Evolutionary conservation across 2,113 vertebrate species (phyloP), one percentile per base, ranked within the genome.

Genomic region (Eolophus roseicapilla): DNA sequence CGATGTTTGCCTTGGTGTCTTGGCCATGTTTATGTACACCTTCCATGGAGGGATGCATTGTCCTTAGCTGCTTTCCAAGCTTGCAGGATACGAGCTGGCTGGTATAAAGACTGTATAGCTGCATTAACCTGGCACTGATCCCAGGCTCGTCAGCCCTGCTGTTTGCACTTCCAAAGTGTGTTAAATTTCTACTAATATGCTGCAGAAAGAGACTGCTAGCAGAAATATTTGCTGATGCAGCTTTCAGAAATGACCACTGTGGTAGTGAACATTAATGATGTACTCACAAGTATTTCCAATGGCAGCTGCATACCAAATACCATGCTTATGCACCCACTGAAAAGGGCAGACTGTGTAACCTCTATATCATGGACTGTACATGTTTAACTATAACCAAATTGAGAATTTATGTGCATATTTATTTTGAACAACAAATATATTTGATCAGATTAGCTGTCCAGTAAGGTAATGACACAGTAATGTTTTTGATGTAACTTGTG

Each of bases 211-310:
- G 46, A 33, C 55, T 91, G 81, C 52, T 63, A 59, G 74, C 55
- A 91, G 84, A 89, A 95, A 53, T 57, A 91, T 79, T 89, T 95
- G 89, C 86, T 92, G 83, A 95, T 59, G 28, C 60, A 92, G 91
- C 89, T 92, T 80, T 73, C 86, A 92, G 83, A 85, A 95, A 68
- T 86, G 64, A 64, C 86, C 84, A 47, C 35, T 69, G 69, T 57
- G 37, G 69, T n/a, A 47, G 0, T 64, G 83, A 68, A 86, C 77
- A 33, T 62, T 63, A 63, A 93, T 0, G 8, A 77, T 1, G 10
- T 41, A 27, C 69, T 91, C 86, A 31, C 16, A 64, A 86, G n/a
- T 41, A 25, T 74, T 80, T 79, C 31, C 55, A 93, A 8, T 6
- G 88, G 73, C 79, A 81, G 31, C 90, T 74, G 52, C 28, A 46